Evolutionary conservation across 1,140 invertebrate genomes (phyloP).

Genomic region (Gyrodactylus bullatarudis): DNA sequence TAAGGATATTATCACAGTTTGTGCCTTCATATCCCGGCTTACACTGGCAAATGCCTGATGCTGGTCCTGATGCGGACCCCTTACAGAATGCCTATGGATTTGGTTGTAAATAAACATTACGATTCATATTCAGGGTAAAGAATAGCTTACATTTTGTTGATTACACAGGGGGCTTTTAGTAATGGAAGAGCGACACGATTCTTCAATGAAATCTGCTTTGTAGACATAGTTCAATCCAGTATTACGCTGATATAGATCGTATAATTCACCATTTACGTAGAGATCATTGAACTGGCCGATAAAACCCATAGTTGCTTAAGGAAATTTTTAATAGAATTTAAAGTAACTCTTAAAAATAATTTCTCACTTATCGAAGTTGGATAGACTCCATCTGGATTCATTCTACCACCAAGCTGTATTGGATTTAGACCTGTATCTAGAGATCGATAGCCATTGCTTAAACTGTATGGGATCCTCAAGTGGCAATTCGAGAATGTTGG

Average conservation of each 20-base stretch:
- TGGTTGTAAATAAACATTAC: no score
- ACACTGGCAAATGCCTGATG: background rate
- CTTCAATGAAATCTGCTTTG: background rate
- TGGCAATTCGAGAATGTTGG: background rate
- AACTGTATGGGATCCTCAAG: background rate
- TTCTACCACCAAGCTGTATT: background rate
- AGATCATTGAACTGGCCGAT: background rate
- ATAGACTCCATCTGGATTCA: background rate
- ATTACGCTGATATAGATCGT: background rate
- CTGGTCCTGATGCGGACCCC: background rate
- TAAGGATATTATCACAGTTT: background rate
- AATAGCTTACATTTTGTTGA: background rate
- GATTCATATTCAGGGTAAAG: background rate
- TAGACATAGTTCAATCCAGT: background rate
- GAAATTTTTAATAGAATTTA: background rate
- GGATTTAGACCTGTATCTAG: background rate
- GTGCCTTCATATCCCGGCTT: background rate
- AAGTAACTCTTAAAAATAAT: background rate
- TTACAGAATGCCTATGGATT: background rate
- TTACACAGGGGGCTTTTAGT: background rate
- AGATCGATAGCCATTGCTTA: background rate
- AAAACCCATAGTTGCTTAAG: background rate
- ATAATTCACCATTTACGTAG: background rate
- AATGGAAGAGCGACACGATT: background rate
- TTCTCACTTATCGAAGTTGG: background rate